These are phyloP conservation scores for Pediacus dermestoides DNA, from an alignment of 2,888 invertebrate genomes.

Conservation along the genomic window DNA sequence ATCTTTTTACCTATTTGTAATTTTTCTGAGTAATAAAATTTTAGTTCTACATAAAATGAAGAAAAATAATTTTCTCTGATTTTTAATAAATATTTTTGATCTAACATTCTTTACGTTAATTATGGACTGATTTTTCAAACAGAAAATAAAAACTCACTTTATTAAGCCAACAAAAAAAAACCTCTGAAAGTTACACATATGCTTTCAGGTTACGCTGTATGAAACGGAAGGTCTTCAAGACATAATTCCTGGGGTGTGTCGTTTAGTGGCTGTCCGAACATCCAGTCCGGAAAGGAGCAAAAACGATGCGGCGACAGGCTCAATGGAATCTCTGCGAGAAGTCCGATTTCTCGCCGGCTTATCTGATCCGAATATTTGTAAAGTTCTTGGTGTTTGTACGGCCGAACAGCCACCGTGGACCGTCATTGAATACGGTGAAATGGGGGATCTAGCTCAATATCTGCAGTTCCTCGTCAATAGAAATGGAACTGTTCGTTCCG, in stretches of 20 bases:
- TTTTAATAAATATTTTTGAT: too few relatives aligned
- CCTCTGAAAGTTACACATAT: too few relatives aligned
- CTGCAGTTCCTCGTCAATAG: constrained; percentile 51
- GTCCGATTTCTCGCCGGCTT: constrained; percentile 65
- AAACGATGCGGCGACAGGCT: constrained; percentile 42
- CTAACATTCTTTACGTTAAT: neutral
- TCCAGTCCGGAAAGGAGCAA: constrained; percentile 48
- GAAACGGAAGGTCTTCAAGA: constrained; percentile 54
- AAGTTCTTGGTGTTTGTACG: constrained; percentile 59
- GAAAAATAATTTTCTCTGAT: too few relatives aligned
- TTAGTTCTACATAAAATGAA: too few relatives aligned
- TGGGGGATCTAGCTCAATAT: constrained; percentile 71
- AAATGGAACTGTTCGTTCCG: constrained; percentile 40
- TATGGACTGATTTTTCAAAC: neutral
- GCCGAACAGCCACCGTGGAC: constrained; percentile 63
- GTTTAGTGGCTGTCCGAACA: constrained; percentile 56
- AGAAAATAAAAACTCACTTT: too few relatives aligned
- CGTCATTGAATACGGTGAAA: constrained; percentile 70
- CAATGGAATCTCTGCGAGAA: constrained; percentile 57
- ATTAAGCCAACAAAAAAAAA: too few relatives aligned
- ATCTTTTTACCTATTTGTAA: too few relatives aligned
- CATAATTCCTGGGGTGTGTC: constrained; percentile 50
- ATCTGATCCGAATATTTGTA: constrained; percentile 64
- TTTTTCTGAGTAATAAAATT: too few relatives aligned
- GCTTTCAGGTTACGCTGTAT: constrained; percentile 53